Conservation (phyloP, 2,888 invertebrate genomes). For the Panopea generosa region DNA sequence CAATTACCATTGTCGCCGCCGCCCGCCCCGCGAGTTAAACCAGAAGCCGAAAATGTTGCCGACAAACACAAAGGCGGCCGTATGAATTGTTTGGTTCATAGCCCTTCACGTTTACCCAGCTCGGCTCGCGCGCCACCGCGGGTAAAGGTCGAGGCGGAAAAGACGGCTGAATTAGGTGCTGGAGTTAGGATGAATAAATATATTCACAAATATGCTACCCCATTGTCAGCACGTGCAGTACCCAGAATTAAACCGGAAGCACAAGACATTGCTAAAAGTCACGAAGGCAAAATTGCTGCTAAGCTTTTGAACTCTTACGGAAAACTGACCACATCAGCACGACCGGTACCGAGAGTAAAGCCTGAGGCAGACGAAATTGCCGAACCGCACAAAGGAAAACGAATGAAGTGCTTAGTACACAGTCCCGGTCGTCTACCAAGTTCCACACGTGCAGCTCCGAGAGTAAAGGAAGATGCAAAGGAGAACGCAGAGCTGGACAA, state of each 20-base stretch:
- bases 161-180: slow-evolving; percentile 68
- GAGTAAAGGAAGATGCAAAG: slow-evolving; percentile 73
- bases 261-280: slow-evolving; percentile 69
- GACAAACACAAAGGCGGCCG: slow-evolving; percentile 68
- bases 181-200: slow-evolving; percentile 73
- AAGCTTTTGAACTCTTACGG: slow-evolving; percentile 65
- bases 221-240: slow-evolving; percentile 61
- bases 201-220: slow-evolving; percentile 69
- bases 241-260: slow-evolving; percentile 77
- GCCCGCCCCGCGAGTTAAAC: slow-evolving; percentile 66
- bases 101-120: slow-evolving; percentile 66
- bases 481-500: slow-evolving; percentile 68
- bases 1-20: slow-evolving; percentile 63
- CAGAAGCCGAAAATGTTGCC: slow-evolving; percentile 66
- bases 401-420: slow-evolving; percentile 74
- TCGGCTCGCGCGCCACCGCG: slow-evolving; percentile 70
- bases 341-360: slow-evolving; percentile 66
- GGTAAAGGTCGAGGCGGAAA: slow-evolving; percentile 73
- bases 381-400: slow-evolving; percentile 67
- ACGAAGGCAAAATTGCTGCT: slow-evolving; percentile 65
- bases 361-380: slow-evolving; percentile 67
- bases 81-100: slow-evolving; percentile 73
- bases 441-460: slow-evolving; percentile 69
- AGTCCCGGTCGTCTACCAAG: slow-evolving; percentile 69
- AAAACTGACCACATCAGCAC: slow-evolving; percentile 60